phyloP scores from a whole-genome alignment of 2,888 invertebrate genomes.

The Polymixis flavicincta region DNA sequence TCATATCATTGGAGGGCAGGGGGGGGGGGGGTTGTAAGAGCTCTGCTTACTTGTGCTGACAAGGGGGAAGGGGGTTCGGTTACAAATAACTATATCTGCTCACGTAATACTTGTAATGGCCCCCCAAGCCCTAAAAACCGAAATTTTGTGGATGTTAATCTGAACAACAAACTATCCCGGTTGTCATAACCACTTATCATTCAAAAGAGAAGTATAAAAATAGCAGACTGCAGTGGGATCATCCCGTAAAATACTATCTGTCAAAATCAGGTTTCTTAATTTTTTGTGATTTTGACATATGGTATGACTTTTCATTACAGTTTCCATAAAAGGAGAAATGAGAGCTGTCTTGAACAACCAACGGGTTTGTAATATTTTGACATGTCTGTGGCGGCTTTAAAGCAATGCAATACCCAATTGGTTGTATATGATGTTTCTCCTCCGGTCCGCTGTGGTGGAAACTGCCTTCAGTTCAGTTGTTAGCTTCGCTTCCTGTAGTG shows the following conservation, averaged over 20 bases:
- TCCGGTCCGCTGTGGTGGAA: background rate
- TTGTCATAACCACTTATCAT: background rate
- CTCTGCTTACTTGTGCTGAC: too few relatives aligned
- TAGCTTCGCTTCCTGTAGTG: slow-evolving; percentile 64
- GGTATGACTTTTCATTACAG: background rate
- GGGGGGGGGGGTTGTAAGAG: too few relatives aligned
- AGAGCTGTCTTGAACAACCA: background rate
- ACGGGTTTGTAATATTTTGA: background rate
- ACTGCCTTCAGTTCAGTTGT: slow-evolving; percentile 19
- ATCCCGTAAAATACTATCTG: slow-evolving; percentile 16
- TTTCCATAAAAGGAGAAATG: background rate
- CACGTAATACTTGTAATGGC: too few relatives aligned
- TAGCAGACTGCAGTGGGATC: slow-evolving; percentile 46
- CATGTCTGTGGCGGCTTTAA: background rate
- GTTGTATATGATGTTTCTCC: background rate
- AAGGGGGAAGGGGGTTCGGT: too few relatives aligned
- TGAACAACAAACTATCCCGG: background rate
- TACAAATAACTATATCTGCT: too few relatives aligned
- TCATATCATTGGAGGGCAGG: too few relatives aligned
- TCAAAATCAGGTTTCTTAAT: slow-evolving; percentile 24
- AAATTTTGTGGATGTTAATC: background rate
- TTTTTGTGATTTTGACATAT: slow-evolving; percentile 22
- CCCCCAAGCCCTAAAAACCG: background rate
- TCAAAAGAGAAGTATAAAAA: background rate
- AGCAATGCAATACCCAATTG: background rate